phyloP scores from a whole-genome alignment of 2,113 vertebrate genomes.

The Promerops cafer region DNA sequence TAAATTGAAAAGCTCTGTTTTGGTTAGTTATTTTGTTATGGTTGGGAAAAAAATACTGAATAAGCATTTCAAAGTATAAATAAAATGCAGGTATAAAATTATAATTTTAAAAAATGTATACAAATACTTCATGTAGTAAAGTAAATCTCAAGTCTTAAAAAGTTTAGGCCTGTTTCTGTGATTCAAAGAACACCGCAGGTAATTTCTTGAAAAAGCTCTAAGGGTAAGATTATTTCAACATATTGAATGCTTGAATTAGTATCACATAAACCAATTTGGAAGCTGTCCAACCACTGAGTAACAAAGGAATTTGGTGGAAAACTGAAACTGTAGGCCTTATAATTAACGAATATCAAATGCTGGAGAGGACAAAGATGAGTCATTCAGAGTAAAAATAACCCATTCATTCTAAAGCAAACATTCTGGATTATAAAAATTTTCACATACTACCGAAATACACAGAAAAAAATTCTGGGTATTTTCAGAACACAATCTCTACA shows the following conservation, averaged over 20 bases:
- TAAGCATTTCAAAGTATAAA: neutral
- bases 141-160: neutral
- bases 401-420: neutral
- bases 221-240: neutral
- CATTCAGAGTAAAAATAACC: neutral
- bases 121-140: neutral
- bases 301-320: neutral
- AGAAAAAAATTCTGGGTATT: neutral
- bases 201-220: neutral
- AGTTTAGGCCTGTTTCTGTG: neutral
- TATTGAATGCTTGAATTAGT: neutral
- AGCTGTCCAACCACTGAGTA: neutral
- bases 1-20: neutral
- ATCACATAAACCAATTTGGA: slow-evolving; percentile 2
- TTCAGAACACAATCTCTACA: neutral
- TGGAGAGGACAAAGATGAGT: neutral
- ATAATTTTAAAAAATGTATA: neutral
- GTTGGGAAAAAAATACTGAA: neutral
- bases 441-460: neutral
- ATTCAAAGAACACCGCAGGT: neutral
- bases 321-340: neutral
- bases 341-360: neutral
- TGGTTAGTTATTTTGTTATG: neutral
- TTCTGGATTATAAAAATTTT: neutral
- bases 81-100: neutral